Evolutionary conservation across 64 coral and sea anemone genomes (phyloP), one percentile per base, ranked within the genome.

Genomic region (Hydrozoanthus tunicans): DNA sequence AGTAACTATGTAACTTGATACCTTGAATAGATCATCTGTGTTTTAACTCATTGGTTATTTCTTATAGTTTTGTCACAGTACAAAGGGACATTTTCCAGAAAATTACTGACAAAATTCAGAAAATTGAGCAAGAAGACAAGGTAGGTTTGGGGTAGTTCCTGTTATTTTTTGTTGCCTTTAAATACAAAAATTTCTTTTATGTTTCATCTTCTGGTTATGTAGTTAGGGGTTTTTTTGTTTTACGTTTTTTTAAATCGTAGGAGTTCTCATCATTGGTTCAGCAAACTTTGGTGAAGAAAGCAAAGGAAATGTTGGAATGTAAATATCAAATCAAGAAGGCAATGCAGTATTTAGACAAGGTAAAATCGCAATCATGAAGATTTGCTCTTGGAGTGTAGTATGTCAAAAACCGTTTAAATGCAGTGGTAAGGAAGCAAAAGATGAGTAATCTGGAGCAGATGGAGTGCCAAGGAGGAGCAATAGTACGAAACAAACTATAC

Each of bases 341-440:
- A 73, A 58, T 86, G 83, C 66, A 72, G n/a, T 86, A 86, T 72
- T 43, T 86, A n/a, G 83, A 86, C 24, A 86, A 86, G 83, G 83
- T 86, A 86, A 27, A 51, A 9, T 32, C 3, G 3, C 10, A 43
- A 43, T 43, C 32, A 43, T 43, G 32, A 43, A 43, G 2, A 43
- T 43, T 0, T 43, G 32, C 32, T 1, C 32, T 43, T 43, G 32
- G 32, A 43, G 32, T 43, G 0, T 43, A 43, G 32, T 43, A 43
- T 43, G 0, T 43, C 32, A 43, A 43, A 43, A 43, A 43, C 32
- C 32, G 32, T 43, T 43, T 43, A 43, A 43, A 43, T 43, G 32
- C 32, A 1, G 32, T 43, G 32, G 32, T 43, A 43, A 43, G 32
- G 0, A 43, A 43, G 32, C 32, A 1, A 0, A 43, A 43, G 0